Evolutionary conservation across 2,888 invertebrate species (phyloP).

Genomic region (Nebria salina): DNA sequence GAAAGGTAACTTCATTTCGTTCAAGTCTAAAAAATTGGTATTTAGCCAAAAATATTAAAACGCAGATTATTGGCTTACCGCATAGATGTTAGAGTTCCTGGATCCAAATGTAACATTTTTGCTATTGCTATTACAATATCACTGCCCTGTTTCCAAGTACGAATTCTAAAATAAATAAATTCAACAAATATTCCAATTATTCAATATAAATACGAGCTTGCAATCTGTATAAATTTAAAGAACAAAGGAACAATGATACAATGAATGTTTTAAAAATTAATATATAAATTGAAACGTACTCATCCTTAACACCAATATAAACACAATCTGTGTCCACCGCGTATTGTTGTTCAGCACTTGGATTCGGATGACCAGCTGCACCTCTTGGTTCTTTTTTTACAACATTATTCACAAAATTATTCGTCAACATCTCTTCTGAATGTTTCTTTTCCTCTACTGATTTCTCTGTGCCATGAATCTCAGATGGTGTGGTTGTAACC

Average conservation of each 20-base stretch:
- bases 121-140: constrained; percentile 76
- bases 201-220: too few relatives aligned
- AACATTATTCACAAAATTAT: constrained; percentile 26
- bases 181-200: background rate
- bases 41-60: constrained; percentile 3
- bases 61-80: constrained; percentile 63
- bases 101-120: constrained; percentile 74
- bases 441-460: constrained; percentile 9
- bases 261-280: too few relatives aligned
- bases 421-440: background rate
- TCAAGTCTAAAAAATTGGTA: constrained; percentile 70
- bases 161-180: constrained; percentile 61
- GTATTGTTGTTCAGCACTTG: constrained; percentile 57
- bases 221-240: too few relatives aligned
- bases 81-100: constrained; percentile 70
- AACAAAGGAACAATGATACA: too few relatives aligned
- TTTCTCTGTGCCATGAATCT: background rate
- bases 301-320: constrained; percentile 79
- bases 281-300: constrained; percentile 61
- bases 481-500: constrained; percentile 21
- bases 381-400: constrained; percentile 60
- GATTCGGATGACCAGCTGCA: constrained; percentile 57
- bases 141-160: constrained; percentile 78
- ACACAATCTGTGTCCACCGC: constrained; percentile 81
- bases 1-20: constrained; percentile 80